Percentiles rank a stretch among this genome's conserved stretches.
phyloP scores from a whole-genome alignment of 53 echinoderm and acorn worm genomes.

The Stichopus horrens region DNA sequence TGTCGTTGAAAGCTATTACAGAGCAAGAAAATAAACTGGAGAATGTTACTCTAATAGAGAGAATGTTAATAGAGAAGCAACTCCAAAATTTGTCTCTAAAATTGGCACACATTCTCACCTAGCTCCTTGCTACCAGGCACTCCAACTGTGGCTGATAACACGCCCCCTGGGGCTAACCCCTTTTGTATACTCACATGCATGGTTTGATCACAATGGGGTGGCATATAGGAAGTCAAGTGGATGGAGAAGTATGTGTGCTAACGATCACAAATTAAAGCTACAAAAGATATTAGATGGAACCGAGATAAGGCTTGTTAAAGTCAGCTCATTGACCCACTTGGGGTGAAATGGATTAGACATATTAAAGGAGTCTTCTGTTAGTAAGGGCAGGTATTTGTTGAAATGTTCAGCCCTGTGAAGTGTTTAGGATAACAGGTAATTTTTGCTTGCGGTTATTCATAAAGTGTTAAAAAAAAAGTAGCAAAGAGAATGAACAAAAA shows the following conservation, averaged over 20 bases:
- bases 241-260: constrained; percentile 6
- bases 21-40: too few relatives aligned
- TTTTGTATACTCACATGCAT: constrained; percentile 19
- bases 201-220: constrained; percentile 33
- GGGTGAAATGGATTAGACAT: not conserved
- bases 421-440: too few relatives aligned
- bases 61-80: too few relatives aligned
- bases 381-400: too few relatives aligned
- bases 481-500: too few relatives aligned
- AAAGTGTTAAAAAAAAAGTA: too few relatives aligned
- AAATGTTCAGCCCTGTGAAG: too few relatives aligned
- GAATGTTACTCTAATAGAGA: too few relatives aligned
- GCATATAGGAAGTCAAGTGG: constrained; percentile 31
- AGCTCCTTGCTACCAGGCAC: not conserved
- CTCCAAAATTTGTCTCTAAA: not conserved
- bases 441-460: too few relatives aligned
- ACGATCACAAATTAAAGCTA: constrained; percentile 18
- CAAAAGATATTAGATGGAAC: constrained; percentile 7
- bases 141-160: not conserved
- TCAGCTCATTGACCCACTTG: constrained; percentile 1
- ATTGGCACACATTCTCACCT: not conserved
- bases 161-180: constrained; percentile 33
- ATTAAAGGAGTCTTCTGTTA: not conserved
- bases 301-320: constrained; percentile 1
- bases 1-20: too few relatives aligned